Base-by-base conservation (phyloP, 2,797 vertebrate genomes). In the Betta splendens region DNA sequence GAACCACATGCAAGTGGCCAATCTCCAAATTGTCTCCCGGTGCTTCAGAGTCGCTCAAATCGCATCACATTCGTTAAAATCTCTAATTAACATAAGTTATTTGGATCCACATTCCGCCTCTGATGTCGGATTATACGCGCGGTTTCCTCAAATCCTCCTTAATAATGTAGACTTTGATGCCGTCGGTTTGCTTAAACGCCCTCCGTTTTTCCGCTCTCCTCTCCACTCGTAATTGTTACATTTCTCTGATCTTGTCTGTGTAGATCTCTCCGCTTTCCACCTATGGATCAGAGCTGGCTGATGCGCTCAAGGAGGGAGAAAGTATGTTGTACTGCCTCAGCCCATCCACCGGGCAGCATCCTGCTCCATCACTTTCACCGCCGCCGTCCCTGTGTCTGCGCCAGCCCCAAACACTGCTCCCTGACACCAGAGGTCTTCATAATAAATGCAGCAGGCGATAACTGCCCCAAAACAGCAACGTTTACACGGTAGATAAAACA, bases 71-170 rank as follows among this genome's bases (percentile, higher is more conserved):
- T 84, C 65, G 62, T 81, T 68, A 21, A 71, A 78, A 89, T 84
- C 57, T 88, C 66, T 58, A 79, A 89, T 85, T 80, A 87, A 69
- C 85, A 83, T 49, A 88, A 84, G 55, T 87, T 86, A 77, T 81
- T 79, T 82, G 68, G 82, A 78, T 83, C 81, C 75, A 69, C 75
- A 77, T 81, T 77, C 68, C 69, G 73, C 83, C 66, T 84, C 73
- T 84, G 85, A 85, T 87, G 85, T 85, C 51, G 85, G 85, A 83
- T 85, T 86, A 83, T 62, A 29, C 63, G 74, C 75, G 71, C 64
- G 64, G 77, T 57, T 56, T 88, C 82, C 66, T 81, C 77, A 83
- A 84, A 88, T 85, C 85, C 85, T 78, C 70, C 67, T 76, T 57
- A 77, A 60, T 72, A 83, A 71, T 80, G 70, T 52, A 68, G 69